Percentiles rank a stretch among this genome's conserved stretches.
phyloP scores from a whole-genome alignment of 2,113 vertebrate genomes.

The Cephalopholis sonnerati region DNA sequence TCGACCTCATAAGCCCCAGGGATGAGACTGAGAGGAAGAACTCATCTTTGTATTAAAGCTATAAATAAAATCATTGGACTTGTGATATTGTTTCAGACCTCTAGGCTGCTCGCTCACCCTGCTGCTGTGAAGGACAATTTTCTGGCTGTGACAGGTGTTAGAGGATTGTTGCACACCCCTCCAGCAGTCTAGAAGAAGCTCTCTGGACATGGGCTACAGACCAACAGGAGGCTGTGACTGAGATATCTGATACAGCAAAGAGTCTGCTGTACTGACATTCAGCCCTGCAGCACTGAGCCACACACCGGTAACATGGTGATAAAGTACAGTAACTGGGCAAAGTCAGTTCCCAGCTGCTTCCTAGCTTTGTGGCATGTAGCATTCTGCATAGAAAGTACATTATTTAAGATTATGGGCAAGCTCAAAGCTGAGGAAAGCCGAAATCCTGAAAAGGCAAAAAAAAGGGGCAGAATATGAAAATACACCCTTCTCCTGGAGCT shows the following conservation, averaged over 20 bases:
- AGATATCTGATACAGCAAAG: slow-evolving; percentile 43
- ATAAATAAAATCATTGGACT: slow-evolving; percentile 80
- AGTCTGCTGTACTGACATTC: slow-evolving; percentile 38
- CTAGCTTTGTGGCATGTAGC: background rate
- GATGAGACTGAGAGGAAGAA: slow-evolving; percentile 51
- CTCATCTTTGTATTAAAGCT: slow-evolving; percentile 73
- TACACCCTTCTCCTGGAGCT: too few relatives aligned
- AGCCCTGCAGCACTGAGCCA: slow-evolving; percentile 23
- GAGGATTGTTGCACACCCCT: slow-evolving; percentile 61
- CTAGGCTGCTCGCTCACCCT: slow-evolving; percentile 68
- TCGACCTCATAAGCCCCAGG: slow-evolving; percentile 58
- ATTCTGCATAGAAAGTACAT: background rate
- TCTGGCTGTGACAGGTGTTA: slow-evolving; percentile 72
- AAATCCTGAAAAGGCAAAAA: too few relatives aligned
- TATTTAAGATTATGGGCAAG: background rate
- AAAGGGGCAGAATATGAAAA: too few relatives aligned
- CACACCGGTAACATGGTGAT: slow-evolving; percentile 23
- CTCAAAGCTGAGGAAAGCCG: background rate
- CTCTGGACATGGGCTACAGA: slow-evolving; percentile 39
- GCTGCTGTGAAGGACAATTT: slow-evolving; percentile 65
- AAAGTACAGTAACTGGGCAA: slow-evolving; percentile 33
- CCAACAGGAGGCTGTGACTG: slow-evolving; percentile 48
- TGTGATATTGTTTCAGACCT: slow-evolving; percentile 75
- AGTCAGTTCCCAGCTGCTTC: slow-evolving; percentile 20
- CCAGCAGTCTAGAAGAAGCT: slow-evolving; percentile 35